Evolutionary conservation across 2,113 vertebrate genomes (phyloP), one percentile per base, ranked within the genome.

Genomic region (Guaruba guarouba): DNA sequence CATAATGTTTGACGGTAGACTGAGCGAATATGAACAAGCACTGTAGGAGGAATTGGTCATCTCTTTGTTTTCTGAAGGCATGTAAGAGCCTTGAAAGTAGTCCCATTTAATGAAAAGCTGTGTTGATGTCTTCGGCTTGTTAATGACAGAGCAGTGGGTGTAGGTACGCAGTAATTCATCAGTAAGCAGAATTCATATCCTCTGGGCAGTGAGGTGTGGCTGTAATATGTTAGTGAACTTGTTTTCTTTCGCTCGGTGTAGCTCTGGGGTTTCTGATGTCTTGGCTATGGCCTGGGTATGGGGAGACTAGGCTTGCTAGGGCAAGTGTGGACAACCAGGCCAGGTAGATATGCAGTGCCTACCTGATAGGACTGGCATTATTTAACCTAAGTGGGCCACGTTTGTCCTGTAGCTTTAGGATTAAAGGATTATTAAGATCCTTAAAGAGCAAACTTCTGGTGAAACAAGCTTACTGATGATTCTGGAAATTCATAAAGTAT

Each of bases 181-280:
- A 82, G 88, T 88, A 95, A 96, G 95, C 96, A 96, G 10, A 96
- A 96, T 95, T 96, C 31, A 37, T 96, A 19, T 95, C 94, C 93
- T 62, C 76, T 95, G 95, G 94, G 96, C 94, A 96, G 77, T 33
- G 91, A 86, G 96, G 93, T 95, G 93, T 94, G 92, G 83, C 82
- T 93, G 9, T 77, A 54, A 78, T 63, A 13, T 13, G 68, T 48
- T 51, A 69, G 66, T 61, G 68, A 86, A 71, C 64, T 48, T 91
- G 57, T 91, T 94, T 85, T 64, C 70, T 70, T 87, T 54, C 82
- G 84, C 54, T 84, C 69, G 68, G 10, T 13, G 44, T 37, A 39
- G 85, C 82, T 86, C 57, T 92, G 52, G 83, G 77, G 48, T 94
- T 92, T 96, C 82, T 88, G 62, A 48, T 84, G 80, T n/a, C 67